Evolutionary conservation across 2,888 invertebrate species (phyloP), one percentile per base, ranked within the genome.

Genomic region (Monochamus alternatus): DNA sequence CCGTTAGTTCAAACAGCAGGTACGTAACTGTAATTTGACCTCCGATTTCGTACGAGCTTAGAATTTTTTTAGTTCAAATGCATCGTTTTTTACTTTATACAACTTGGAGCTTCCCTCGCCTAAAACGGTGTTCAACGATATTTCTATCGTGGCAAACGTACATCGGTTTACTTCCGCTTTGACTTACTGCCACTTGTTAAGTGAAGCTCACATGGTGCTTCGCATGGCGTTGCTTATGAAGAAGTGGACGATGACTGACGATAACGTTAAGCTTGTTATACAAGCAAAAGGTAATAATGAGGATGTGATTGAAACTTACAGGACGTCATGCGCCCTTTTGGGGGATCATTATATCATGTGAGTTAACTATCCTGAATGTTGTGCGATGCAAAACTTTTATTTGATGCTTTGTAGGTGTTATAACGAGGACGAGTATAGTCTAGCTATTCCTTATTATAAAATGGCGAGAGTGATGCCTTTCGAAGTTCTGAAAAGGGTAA

Each of bases 141-240:
- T 95, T 82, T 91, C 93, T 65, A 91, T 93, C 79, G 91, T 94
- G 52, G 94, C 94, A 0, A 91, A 91, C 75, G 91, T 91, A 60
- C 93, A 93, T 14, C 91, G 92, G 73, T 90, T 90, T 71, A 91
- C 92, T 0, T 93, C 93, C 79, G 91, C 93, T 1, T 91, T 92
- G 55, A 93, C 94, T 2, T 95, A 95, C 85, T 91, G 92, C 75
- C 94, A 95, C 86, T 89, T 96, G 73, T 89, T 95, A 84, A 92
- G 92, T 81, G 95, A 95, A 87, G 94, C 94, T 5, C 94, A 94
- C 85, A 91, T 94, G 80, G 91, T 95, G 82, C 87, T 95, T 22
- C 88, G 92, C 74, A 85, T 91, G 43, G 88, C 89, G 2, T 85
- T 91, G 60, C 87, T 90, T 65, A 78, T 90, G 32, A 85, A 85